Conservation (phyloP, 1,140 invertebrate species). For the Polypedilum pembai region DNA sequence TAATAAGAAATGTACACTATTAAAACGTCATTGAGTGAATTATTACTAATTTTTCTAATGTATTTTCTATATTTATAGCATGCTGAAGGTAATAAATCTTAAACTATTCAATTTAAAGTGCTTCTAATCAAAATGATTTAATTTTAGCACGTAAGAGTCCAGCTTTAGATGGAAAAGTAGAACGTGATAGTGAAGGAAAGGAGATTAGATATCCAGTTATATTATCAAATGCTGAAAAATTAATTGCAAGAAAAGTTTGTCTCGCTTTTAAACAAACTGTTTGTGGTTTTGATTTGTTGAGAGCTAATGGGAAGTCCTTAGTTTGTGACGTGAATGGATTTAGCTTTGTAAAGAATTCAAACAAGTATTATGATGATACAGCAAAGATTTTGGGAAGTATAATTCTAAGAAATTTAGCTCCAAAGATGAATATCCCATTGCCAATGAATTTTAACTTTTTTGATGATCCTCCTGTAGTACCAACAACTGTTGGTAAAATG, state of each 20-base stretch:
- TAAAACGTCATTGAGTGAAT: too few relatives aligned
- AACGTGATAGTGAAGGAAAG: constrained; percentile 95
- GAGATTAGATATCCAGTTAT: constrained; percentile 99
- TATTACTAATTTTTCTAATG: too few relatives aligned
- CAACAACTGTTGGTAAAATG: constrained; percentile 98
- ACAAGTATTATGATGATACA: constrained; percentile 99
- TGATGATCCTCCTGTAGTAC: constrained; percentile 97
- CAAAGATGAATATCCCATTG: constrained; percentile 93
- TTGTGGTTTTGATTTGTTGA: constrained; percentile 97
- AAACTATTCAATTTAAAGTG: too few relatives aligned
- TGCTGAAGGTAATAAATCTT: too few relatives aligned
- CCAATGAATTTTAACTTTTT: constrained; percentile 85
- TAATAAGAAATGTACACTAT: too few relatives aligned
- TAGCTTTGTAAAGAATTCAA: constrained; percentile 99
- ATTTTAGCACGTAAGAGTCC: constrained; percentile 98
- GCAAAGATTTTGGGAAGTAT: constrained; percentile 92
- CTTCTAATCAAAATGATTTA: too few relatives aligned
- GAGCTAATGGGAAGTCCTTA: constrained; percentile 96
- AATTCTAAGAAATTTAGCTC: constrained; percentile 86
- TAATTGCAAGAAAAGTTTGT: constrained; percentile 98
- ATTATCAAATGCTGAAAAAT: constrained; percentile 92
- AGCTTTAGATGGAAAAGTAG: constrained; percentile 95
- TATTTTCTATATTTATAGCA: too few relatives aligned
- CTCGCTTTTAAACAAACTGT: constrained; percentile 98
- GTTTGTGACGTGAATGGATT: constrained; percentile 99